phyloP scores from a whole-genome alignment of 2,888 invertebrate species.

The Pardosa pseudoannulata region DNA sequence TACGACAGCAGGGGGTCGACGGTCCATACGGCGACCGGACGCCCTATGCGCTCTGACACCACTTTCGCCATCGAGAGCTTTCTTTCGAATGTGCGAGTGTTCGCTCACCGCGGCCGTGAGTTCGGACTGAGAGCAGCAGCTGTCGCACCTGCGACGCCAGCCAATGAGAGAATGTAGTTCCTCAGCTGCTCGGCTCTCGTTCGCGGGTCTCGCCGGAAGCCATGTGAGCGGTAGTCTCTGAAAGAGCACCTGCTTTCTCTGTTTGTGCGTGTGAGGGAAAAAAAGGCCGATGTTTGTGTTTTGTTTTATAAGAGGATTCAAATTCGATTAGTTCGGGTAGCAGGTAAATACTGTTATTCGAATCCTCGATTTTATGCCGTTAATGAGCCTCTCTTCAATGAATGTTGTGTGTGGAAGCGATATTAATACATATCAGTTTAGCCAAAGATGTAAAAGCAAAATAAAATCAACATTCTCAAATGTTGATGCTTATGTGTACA shows the following conservation, averaged over 20 bases:
- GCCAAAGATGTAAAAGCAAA: too few relatives aligned
- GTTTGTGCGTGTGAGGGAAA: conserved; percentile 11
- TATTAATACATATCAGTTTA: too few relatives aligned
- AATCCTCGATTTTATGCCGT: too few relatives aligned
- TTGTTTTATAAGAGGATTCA: too few relatives aligned
- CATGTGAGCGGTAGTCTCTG: conserved; percentile 51
- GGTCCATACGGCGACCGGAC: conserved; percentile 47
- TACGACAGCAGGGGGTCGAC: conserved; percentile 30
- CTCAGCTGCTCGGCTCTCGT: conserved; percentile 19
- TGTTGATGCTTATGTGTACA: too few relatives aligned
- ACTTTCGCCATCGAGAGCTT: conserved; percentile 38
- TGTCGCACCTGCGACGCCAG: conserved; percentile 45
- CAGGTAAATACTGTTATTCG: too few relatives aligned
- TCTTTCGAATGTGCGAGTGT: background rate
- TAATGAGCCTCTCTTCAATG: too few relatives aligned
- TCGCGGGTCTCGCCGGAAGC: conserved; percentile 42
- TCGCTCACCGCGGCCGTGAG: background rate
- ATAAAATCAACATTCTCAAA: too few relatives aligned
- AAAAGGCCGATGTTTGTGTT: background rate
- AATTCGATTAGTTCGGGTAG: too few relatives aligned
- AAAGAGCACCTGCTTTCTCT: conserved; percentile 38
- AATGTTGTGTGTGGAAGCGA: too few relatives aligned
- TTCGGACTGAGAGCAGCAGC: background rate
- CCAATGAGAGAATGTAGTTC: conserved; percentile 25
- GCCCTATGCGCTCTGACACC: conserved; percentile 19